Conservation (phyloP, 2,888 invertebrate genomes). For the Chrysotoxum bicinctum region DNA sequence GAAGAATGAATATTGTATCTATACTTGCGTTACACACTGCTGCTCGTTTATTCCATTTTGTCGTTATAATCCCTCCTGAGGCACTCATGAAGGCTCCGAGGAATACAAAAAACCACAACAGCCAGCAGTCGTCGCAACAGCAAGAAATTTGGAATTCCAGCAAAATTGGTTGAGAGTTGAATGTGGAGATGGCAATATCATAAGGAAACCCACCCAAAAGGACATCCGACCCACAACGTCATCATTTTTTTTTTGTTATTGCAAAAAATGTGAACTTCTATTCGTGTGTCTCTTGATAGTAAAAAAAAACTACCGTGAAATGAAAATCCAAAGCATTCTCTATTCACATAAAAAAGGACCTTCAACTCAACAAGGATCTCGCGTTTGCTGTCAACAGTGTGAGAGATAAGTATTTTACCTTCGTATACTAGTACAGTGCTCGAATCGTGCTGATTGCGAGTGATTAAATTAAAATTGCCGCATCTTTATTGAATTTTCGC, state of each 20-base stretch:
- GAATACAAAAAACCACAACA: conserved; percentile 46
- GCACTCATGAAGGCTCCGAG: conserved; percentile 4
- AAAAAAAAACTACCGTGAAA: neutral
- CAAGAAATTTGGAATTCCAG: conserved; percentile 38
- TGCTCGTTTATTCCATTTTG: conserved; percentile 17
- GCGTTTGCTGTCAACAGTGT: neutral
- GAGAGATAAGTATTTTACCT: conserved; percentile 12
- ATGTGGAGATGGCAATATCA: neutral
- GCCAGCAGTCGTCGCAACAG: conserved; percentile 46
- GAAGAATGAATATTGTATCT: conserved; percentile 7
- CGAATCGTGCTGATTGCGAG: conserved; percentile 56
- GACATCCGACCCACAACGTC: conserved; percentile 42
- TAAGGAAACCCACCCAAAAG: conserved; percentile 16
- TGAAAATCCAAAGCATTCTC: conserved; percentile 18
- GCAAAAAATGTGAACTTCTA: conserved; percentile 29
- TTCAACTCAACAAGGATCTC: conserved; percentile 5
- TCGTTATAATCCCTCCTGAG: conserved; percentile 45
- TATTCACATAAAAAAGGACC: neutral
- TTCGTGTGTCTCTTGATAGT: neutral
- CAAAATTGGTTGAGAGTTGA: conserved; percentile 16
- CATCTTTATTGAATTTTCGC: conserved; percentile 71
- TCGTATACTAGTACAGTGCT: neutral
- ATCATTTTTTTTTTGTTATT: conserved; percentile 39
- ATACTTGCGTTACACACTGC: neutral
- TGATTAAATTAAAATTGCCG: conserved; percentile 72